Percentiles rank a stretch among this genome's conserved stretches.
phyloP scores from a whole-genome alignment of 2,888 invertebrate genomes.

The Amblyjoppa fuscipennis region DNA sequence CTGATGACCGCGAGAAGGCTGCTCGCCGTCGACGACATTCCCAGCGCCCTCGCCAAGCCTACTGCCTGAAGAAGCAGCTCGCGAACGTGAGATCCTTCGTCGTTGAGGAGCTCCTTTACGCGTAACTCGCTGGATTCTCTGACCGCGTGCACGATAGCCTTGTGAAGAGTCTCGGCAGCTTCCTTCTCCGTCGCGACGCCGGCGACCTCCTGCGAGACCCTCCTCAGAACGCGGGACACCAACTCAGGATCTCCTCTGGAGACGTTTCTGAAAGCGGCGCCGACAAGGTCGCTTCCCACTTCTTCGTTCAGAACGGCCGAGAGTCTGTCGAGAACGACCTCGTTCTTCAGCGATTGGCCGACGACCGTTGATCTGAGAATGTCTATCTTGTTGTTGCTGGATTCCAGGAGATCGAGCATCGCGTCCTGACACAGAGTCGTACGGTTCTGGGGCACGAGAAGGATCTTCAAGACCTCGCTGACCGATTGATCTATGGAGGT shows the following conservation, averaged over 20 bases:
- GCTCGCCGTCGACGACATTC: conserved; percentile 88
- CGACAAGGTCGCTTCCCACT: conserved; percentile 86
- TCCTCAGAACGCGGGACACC: conserved; percentile 87
- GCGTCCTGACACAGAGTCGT: conserved; percentile 78
- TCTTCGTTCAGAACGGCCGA: conserved; percentile 88
- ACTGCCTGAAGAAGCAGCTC: conserved; percentile 88
- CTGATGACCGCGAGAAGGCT: conserved; percentile 86
- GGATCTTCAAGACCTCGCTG: conserved; percentile 78
- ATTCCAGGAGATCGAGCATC: conserved; percentile 77
- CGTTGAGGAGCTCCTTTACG: conserved; percentile 87
- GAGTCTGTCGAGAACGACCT: conserved; percentile 88
- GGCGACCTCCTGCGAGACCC: conserved; percentile 88
- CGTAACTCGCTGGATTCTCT: conserved; percentile 88
- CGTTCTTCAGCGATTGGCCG: conserved; percentile 86
- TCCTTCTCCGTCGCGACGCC: conserved; percentile 88
- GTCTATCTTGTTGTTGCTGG: conserved; percentile 87
- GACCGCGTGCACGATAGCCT: conserved; percentile 89
- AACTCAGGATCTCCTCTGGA: conserved; percentile 88
- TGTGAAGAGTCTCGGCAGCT: conserved; percentile 89
- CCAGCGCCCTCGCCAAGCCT: conserved; percentile 90
- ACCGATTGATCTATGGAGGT: conserved; percentile 77
- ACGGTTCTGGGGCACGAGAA: conserved; percentile 79
- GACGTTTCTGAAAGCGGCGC: conserved; percentile 89
- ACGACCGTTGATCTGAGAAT: conserved; percentile 88
- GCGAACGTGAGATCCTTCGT: conserved; percentile 84